These are phyloP conservation scores for Philaethria dido DNA, from an alignment of 2,888 invertebrate species.

Conservation along the genomic window DNA sequence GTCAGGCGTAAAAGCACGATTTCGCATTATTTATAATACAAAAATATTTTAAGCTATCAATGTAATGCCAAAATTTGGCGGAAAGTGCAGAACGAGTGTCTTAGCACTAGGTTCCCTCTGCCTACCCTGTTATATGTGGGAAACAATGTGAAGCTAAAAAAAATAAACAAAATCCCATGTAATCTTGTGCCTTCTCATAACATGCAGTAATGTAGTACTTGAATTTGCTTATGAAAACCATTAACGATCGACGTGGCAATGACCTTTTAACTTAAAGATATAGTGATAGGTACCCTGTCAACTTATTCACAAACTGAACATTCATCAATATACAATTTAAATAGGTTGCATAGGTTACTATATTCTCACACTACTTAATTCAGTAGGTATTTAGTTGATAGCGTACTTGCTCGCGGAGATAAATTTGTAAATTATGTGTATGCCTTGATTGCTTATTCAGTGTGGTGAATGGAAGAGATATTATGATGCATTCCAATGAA, in stretches of 20 bases:
- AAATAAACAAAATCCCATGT: too few species aligned
- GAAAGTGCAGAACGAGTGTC: too few species aligned
- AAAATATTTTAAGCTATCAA: too few species aligned
- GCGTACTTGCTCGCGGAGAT: slow-evolving; percentile 48
- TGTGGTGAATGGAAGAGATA: slow-evolving; percentile 31
- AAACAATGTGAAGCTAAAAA: too few species aligned
- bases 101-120: too few species aligned
- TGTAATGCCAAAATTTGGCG: too few species aligned
- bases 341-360: slow-evolving; percentile 43
- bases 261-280: slow-evolving; percentile 30
- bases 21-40: too few species aligned
- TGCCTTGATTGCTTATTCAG: slow-evolving; percentile 38
- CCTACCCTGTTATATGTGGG: too few species aligned
- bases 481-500: slow-evolving; percentile 15
- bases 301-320: slow-evolving; percentile 49
- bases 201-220: not conserved
- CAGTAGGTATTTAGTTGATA: slow-evolving; percentile 23
- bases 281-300: slow-evolving; percentile 44
- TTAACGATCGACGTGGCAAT: slow-evolving; percentile 22
- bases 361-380: slow-evolving; percentile 52
- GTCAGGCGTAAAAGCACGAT: too few species aligned
- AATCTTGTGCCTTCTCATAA: not conserved
- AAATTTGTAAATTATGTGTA: slow-evolving; percentile 51
- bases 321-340: slow-evolving; percentile 42
- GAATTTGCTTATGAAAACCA: slow-evolving; percentile 17